Percentiles rank a stretch among this genome's conserved stretches.
Conservation (phyloP, 2,888 invertebrate genomes). For the Acleris emargana region DNA sequence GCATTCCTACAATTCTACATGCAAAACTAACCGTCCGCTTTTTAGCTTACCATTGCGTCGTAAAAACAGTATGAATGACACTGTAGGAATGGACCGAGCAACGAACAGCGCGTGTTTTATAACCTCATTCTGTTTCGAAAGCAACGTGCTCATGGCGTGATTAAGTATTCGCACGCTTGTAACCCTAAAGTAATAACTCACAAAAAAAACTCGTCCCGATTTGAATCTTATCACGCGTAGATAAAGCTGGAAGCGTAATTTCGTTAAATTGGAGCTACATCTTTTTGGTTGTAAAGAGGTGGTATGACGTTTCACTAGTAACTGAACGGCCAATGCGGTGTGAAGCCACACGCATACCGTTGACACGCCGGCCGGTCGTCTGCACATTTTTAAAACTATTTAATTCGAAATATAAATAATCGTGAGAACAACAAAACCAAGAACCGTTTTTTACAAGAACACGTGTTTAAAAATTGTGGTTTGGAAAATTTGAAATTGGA, state of each 20-base stretch:
- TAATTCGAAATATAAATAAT: constrained; percentile 39
- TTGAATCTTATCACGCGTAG: too few relatives aligned
- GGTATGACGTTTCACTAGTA: constrained; percentile 61
- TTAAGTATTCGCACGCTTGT: constrained; percentile 42
- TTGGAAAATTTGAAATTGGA: constrained; percentile 25
- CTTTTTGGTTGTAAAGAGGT: too few relatives aligned
- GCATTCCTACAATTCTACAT: constrained; percentile 38
- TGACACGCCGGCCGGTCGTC: constrained; percentile 60
- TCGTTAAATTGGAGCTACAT: too few relatives aligned
- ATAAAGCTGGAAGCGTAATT: too few relatives aligned
- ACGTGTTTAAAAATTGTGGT: constrained; percentile 27
- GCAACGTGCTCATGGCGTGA: constrained; percentile 61
- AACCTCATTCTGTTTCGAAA: constrained; percentile 37
- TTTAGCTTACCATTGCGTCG: constrained; percentile 36
- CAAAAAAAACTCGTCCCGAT: too few relatives aligned
- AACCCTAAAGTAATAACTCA: too few relatives aligned
- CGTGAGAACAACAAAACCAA: constrained; percentile 27
- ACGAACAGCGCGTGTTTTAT: constrained; percentile 42
- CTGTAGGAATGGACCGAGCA: constrained; percentile 25
- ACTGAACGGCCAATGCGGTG: constrained; percentile 51
- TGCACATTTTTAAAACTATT: constrained; percentile 26
- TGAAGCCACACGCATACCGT: constrained; percentile 50
- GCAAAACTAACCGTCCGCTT: constrained; percentile 11
- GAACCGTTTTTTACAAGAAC: constrained; percentile 10
- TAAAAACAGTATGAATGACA: neutral